Conservation (phyloP, 1,140 invertebrate genomes). For the Psix sp. region DNA sequence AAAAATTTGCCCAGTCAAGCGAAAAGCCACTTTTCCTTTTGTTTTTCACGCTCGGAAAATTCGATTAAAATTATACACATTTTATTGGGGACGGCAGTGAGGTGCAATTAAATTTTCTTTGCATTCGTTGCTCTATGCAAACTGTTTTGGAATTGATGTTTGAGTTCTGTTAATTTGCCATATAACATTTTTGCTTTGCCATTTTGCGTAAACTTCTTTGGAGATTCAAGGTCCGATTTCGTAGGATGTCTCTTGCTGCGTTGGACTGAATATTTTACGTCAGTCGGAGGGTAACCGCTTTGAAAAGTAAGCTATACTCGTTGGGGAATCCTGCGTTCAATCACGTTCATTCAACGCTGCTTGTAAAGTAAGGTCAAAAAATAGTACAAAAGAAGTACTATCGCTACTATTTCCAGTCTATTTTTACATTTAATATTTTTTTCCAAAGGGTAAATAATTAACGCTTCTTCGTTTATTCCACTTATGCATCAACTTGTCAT, state of each 20-base stretch:
- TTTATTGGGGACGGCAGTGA: no score
- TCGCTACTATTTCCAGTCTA: slow-evolving; percentile 1
- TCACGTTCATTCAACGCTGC: slow-evolving; percentile 43
- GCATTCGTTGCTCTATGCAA: no score
- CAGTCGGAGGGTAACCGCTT: slow-evolving; percentile 57
- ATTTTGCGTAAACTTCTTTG: slow-evolving; percentile 13
- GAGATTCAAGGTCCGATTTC: slow-evolving; percentile 43
- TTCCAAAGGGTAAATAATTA: no score
- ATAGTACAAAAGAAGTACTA: slow-evolving; percentile 12
- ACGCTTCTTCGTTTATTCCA: no score
- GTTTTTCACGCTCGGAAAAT: no score
- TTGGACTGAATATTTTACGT: slow-evolving; percentile 58
- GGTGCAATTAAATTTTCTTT: no score
- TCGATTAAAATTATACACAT: no score
- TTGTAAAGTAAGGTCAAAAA: slow-evolving; percentile 45
- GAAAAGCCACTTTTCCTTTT: slow-evolving; percentile 1
- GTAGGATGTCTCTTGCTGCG: slow-evolving; percentile 54
- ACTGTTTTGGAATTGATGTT: no score
- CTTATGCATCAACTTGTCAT: no score
- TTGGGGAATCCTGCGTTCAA: slow-evolving; percentile 58
- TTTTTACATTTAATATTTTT: slow-evolving; percentile 22
- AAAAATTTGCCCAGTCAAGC: slow-evolving; percentile 16
- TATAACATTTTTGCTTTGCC: slow-evolving; percentile 22
- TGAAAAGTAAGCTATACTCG: slow-evolving; percentile 57
- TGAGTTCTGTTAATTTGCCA: slow-evolving; percentile 23